Base-by-base conservation (phyloP, 2,113 vertebrate species). In the Salminus brasiliensis region DNA sequence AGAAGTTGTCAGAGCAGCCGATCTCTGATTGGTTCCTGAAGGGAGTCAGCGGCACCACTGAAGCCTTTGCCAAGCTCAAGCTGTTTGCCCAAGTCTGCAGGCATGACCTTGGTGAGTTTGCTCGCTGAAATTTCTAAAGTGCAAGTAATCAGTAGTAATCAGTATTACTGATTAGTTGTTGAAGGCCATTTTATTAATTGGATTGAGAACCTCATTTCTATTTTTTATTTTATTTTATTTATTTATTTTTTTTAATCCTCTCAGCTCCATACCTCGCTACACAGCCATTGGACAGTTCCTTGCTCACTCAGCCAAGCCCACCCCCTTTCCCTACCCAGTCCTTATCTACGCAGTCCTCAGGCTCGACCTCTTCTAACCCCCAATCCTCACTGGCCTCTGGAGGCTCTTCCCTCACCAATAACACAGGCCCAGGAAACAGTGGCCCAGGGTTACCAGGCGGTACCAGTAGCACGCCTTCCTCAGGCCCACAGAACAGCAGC, bases 21-120 rank as follows among this genome's bases (percentile, higher is more conserved):
- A 95, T 98, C 84, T 95, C 94, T 0, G 97, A 98, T 55, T 99
- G 97, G 97, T 99, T 99, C 93, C 94, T 96, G 63, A 97, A 97
- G 87, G 92, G 95, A 74, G 90, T 94, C 84, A 94, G 95, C 78
- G 81, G 94, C 92, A 96, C 94, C 94, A 94, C 82, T 16, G 97
- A 99, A 79, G 94, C 97, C 0, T 98, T 97, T 92, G 94, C 95
- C 87, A 97, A 97, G 89, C 95, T 99, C 85, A 97, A 97, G 89
- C 94, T 99, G 69, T 99, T 98, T 55, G 97, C 97, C 85, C 97
- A 99, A 97, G 97, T 98, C 83, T 99, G 96, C 94, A 95, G 94
- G 93, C 96, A 98, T 1, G 96, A 98, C 86, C 93, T 99, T 65
- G 97, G 97, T 99, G 94, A 3, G 89, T 32, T 34, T 9, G 18